Evolutionary conservation across 1,140 invertebrate species (phyloP).

Genomic region (Hyles vespertilio): DNA sequence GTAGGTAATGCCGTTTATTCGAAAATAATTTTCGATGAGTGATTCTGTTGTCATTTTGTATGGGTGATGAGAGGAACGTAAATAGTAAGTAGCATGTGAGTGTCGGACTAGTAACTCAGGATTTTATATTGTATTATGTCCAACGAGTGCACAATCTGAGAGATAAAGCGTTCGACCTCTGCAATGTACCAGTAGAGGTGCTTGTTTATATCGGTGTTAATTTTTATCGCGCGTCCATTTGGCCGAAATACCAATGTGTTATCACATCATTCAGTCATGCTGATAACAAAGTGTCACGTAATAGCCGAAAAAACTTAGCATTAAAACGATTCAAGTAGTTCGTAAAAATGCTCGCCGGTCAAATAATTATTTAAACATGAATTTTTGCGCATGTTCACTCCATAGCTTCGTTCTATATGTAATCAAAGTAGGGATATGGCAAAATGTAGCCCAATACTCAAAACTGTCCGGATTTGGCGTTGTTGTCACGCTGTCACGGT

Average conservation of each 20-base stretch:
- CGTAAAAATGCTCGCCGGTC: background rate
- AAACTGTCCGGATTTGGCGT: no score
- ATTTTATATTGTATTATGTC: no score
- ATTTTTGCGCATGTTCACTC: background rate
- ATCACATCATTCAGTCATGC: conserved; percentile 46
- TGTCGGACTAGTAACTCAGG: no score
- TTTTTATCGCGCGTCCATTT: conserved; percentile 49
- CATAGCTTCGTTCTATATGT: background rate
- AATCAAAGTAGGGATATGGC: conserved; percentile 9
- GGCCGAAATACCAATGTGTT: conserved; percentile 50
- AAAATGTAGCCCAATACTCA: no score
- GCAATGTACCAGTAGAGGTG: conserved; percentile 36
- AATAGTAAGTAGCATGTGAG: no score
- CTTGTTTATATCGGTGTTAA: conserved; percentile 50
- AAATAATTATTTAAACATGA: background rate
- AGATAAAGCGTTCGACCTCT: conserved; percentile 7
- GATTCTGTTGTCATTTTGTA: background rate
- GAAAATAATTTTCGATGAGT: conserved; percentile 10
- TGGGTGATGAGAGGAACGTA: no score
- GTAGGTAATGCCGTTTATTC: conserved; percentile 10
- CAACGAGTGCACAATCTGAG: background rate
- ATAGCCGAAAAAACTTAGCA: conserved; percentile 32
- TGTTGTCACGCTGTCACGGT: no score
- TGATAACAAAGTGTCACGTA: conserved; percentile 54
- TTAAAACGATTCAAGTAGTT: conserved; percentile 24